These are phyloP conservation scores for Chaetoderma sp. DNA, from an alignment of 2,888 invertebrate genomes.

Conservation along the genomic window DNA sequence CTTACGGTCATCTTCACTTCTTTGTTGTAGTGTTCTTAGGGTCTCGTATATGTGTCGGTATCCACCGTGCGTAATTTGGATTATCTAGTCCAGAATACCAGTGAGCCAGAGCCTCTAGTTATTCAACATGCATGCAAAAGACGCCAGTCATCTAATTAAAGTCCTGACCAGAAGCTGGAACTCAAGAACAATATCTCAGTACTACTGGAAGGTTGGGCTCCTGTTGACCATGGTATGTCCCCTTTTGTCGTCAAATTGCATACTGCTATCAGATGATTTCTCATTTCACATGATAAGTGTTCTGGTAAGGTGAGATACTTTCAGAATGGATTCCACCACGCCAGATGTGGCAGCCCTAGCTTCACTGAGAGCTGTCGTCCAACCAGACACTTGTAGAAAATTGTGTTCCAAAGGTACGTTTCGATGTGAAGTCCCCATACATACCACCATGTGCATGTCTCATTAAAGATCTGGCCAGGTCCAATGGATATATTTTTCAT, in stretches of 20 bases:
- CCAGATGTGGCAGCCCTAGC: not conserved
- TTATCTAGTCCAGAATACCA: not conserved
- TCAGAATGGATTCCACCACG: not conserved
- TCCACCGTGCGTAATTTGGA: not conserved
- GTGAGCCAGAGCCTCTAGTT: not conserved
- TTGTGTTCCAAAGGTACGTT: not conserved
- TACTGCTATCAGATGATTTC: no score
- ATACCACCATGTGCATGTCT: no score
- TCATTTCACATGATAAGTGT: no score
- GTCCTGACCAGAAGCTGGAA: not conserved
- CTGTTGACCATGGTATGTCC: not conserved
- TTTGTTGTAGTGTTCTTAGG: not conserved
- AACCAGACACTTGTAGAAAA: not conserved
- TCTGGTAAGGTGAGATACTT: not conserved
- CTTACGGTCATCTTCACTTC: not conserved
- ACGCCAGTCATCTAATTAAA: not conserved
- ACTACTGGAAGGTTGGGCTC: not conserved
- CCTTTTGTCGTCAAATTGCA: no score
- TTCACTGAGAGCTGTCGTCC: not conserved
- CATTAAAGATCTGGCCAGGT: no score
- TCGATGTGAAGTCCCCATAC: no score
- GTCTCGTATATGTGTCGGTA: not conserved
- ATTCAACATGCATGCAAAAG: not conserved
- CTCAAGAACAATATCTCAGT: not conserved
- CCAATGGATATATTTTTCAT: no score